Evolutionary conservation across 2,888 invertebrate genomes (phyloP).

Genomic region (Drosophila conformis): DNA sequence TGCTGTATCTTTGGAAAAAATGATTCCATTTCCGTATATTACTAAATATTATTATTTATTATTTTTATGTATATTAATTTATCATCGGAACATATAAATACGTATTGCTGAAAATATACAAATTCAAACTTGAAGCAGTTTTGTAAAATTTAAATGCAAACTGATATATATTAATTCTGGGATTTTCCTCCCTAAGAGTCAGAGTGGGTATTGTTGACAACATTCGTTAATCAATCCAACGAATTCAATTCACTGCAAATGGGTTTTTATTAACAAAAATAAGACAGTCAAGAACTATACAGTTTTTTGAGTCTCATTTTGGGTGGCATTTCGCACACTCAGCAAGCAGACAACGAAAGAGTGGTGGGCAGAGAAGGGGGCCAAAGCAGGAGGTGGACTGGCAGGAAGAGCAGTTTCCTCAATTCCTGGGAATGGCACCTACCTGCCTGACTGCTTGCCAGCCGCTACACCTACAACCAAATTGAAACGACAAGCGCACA

Average conservation of each 20-base stretch:
- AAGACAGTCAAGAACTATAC: neutral
- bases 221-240: slow-evolving; percentile 19
- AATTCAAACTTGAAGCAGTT: neutral
- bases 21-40: no score
- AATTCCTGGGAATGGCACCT: slow-evolving; percentile 67
- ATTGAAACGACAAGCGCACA: slow-evolving; percentile 51
- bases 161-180: neutral
- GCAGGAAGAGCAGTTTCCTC: slow-evolving; percentile 28
- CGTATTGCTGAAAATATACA: neutral
- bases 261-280: neutral
- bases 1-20: no score
- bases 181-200: neutral
- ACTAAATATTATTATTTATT: no score
- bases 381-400: neutral
- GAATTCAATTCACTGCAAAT: slow-evolving; percentile 4
- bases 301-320: slow-evolving; percentile 39
- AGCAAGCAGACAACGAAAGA: neutral
- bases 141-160: neutral
- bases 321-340: slow-evolving; percentile 40
- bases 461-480: slow-evolving; percentile 41
- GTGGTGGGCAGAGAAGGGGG: neutral
- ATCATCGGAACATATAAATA: neutral
- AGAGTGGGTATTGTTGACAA: neutral
- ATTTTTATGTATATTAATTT: neutral
- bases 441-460: slow-evolving; percentile 22